Conservation (phyloP, 1,140 invertebrate species). For the Eufriesea mexicana region DNA sequence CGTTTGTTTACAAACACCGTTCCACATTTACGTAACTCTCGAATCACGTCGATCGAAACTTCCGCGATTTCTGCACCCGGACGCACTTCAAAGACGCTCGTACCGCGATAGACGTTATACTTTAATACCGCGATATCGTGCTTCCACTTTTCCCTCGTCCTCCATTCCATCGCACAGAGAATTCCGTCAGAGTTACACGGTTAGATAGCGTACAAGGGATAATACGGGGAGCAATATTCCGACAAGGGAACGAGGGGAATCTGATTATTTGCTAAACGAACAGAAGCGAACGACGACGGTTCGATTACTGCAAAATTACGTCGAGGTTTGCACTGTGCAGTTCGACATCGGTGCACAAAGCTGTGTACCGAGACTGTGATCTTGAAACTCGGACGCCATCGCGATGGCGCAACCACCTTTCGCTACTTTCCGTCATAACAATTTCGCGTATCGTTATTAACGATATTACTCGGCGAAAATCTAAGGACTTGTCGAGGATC, state of each 20-base stretch:
- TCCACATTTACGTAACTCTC: slow-evolving; percentile 53
- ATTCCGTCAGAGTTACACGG: neutral
- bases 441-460: neutral
- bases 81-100: neutral
- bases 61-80: neutral
- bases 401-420: neutral
- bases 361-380: neutral
- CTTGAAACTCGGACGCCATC: neutral
- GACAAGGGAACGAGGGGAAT: neutral
- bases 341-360: neutral
- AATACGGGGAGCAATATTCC: neutral
- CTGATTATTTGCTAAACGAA: neutral
- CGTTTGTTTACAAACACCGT: slow-evolving; percentile 65
- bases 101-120: neutral
- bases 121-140: neutral
- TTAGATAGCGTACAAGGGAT: too few relatives aligned
- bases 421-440: neutral
- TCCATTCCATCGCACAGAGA: too few relatives aligned
- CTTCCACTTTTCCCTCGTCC: neutral
- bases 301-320: neutral
- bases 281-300: neutral
- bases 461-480: neutral
- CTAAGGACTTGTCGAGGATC: slow-evolving; percentile 20
- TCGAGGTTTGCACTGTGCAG: neutral
- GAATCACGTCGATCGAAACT: slow-evolving; percentile 39